phyloP scores from a whole-genome alignment of 2,888 invertebrate species.

The Epinotia demarniana region DNA sequence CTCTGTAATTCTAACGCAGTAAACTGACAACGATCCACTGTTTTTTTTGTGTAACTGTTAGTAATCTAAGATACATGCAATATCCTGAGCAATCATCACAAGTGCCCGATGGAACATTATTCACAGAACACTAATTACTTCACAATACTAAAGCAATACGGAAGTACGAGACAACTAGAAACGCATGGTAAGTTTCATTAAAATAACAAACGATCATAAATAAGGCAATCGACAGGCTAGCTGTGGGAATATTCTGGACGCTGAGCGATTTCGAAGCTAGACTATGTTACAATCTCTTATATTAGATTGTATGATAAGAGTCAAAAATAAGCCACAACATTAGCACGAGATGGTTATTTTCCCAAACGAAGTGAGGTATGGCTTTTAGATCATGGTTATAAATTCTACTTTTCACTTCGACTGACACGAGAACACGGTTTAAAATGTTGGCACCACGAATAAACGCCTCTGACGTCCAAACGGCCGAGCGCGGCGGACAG shows the following conservation, averaged over 20 bases:
- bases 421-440: too few relatives aligned
- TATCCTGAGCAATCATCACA: constrained; percentile 21
- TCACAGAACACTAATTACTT: constrained; percentile 42
- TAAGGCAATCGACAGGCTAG: constrained; percentile 66
- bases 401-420: too few relatives aligned
- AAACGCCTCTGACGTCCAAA: too few relatives aligned
- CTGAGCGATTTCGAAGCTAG: constrained; percentile 56
- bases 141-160: constrained; percentile 43
- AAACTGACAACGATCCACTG: constrained; percentile 3
- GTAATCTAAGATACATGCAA: constrained; percentile 13
- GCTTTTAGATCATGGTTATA: too few relatives aligned
- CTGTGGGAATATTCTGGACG: constrained; percentile 56
- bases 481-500: too few relatives aligned
- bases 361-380: too few relatives aligned
- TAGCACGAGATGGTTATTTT: too few relatives aligned
- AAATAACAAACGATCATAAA: constrained; percentile 63
- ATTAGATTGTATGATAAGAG: neutral
- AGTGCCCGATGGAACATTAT: constrained; percentile 31
- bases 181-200: constrained; percentile 41
- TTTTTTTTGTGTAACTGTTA: neutral
- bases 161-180: constrained; percentile 39
- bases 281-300: neutral
- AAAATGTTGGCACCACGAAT: too few relatives aligned
- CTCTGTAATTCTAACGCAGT: neutral
- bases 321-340: too few relatives aligned